Evolutionary conservation across 2,888 invertebrate genomes (phyloP), one percentile per base, ranked within the genome.

Genomic region (Melanostoma scalare): DNA sequence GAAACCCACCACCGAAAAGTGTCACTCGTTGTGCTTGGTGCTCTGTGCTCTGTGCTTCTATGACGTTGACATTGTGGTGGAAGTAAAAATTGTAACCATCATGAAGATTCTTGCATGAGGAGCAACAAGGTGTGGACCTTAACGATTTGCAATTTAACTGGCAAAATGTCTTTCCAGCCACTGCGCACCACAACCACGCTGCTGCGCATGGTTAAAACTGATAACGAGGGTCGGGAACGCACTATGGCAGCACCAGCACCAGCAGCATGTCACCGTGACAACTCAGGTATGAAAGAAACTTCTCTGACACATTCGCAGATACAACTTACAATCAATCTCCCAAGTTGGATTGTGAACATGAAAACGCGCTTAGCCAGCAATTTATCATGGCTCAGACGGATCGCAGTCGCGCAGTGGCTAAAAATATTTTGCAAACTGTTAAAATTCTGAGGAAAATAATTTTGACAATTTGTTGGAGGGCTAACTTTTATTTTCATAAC

Each of bases 351-450:
- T 86, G 86, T 86, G 87, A 89, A 90, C 90, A 90, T 86, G 90
- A 80, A 90, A 90, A 90, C 85, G 89, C 90, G 90, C 89, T 90
- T 90, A 90, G 89, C 88, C 88, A 87, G 88, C 88, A 89, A 90
- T 90, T 90, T 90, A 90, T 90, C 90, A 90, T 88, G 88, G 6
- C 61, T 44, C 61, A 73, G 77, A 82, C 73, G 35, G 77, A 63
- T 77, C 68, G 56, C 68, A 73, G 56, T 77, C 68, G 56, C 68
- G 68, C 52, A 69, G 77, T 68, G 67, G 75, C 65, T 53, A 52
- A 69, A 80, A 80, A 52, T 56, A 75, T 65, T 75, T 65, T 77
- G 33, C 75, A 71, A 67, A 75, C 48, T 50, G 58, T 58, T 60
- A 50, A 58, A 65, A 38, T 40, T 31, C 2, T 31, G 9, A 42